Base-by-base conservation (phyloP, 1,140 invertebrate species). In the Medauroidea extradentata region DNA sequence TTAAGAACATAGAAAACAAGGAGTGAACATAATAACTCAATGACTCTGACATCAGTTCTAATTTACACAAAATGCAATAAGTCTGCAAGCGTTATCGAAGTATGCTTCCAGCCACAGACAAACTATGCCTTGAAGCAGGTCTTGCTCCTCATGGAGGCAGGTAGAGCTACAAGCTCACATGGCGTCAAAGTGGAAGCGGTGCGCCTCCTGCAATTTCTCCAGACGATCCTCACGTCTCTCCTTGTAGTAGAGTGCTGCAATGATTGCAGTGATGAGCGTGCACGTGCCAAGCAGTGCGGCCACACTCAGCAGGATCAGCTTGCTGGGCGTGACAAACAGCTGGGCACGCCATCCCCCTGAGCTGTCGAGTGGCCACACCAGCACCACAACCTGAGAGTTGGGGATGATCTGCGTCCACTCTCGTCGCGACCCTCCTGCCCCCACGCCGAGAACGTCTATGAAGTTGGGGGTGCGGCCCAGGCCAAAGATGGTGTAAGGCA, bases 381-480 rank as follows among this genome's bases (percentile, higher is more conserved):
- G 93, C 1, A 99, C 87, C 18, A 98, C 89, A 73, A 99, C 90
- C 76, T 99, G 96, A 1, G 96, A 98, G 73, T 98, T 99, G 29
- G 92, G 96, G 70, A 99, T 98, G 34, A 99, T 90, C 73, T 96
- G 93, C 1, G 88, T 88, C 88, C 92, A 98, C 49, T 85, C 84
- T 63, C 83, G 83, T 0, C 73, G 57, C 65, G 81, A 75, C 53
- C 81, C 82, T 59, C 79, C 89, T 56, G 98, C 81, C 8, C 92
- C 91, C 18, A 98, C 88, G 29, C 83, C 85, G 14, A 99, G 74
- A 41, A 82, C 85, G 73, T 99, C 97, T 1, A 99, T 89, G 79
- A 98, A 99, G 76, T 99, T 99, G 2, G 96, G 96, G 19, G 94
- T 96, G 60, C 93, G 85, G 14, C 96, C 96, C 2, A 99, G 78